phyloP scores from a whole-genome alignment of 2,113 vertebrate species.

The Choloepus hoffmanni region DNA sequence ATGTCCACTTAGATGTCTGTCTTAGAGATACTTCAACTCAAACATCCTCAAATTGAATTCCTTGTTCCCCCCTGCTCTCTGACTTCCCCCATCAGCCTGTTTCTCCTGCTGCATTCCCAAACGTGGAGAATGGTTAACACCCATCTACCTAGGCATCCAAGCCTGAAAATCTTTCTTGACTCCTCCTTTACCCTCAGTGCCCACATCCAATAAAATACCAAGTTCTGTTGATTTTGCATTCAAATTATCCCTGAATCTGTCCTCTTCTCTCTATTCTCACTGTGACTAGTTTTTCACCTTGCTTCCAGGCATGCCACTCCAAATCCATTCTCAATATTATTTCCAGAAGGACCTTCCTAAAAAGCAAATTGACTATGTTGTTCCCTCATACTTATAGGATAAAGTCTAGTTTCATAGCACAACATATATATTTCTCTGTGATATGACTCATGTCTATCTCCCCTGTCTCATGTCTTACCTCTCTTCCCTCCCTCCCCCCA shows the following conservation, averaged over 20 bases:
- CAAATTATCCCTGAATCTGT: conserved; percentile 6
- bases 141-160: background rate
- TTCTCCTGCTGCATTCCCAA: background rate
- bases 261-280: background rate
- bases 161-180: conserved; percentile 34
- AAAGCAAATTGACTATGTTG: conserved; percentile 24
- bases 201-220: background rate
- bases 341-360: conserved; percentile 22
- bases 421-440: background rate
- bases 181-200: background rate
- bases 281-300: conserved; percentile 22
- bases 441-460: conserved; percentile 43
- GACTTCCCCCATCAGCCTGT: background rate
- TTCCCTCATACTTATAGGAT: conserved; percentile 12
- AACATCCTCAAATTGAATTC: conserved; percentile 16
- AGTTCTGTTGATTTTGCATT: conserved; percentile 43
- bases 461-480: conserved; percentile 3
- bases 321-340: background rate
- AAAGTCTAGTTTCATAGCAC: background rate
- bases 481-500: background rate
- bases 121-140: background rate
- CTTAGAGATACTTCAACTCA: conserved; percentile 29
- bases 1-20: background rate
- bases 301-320: background rate
- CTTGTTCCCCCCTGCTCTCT: conserved; percentile 12